phyloP scores from a whole-genome alignment of 2,797 vertebrate genomes.

The Halcyon smyrnensis region DNA sequence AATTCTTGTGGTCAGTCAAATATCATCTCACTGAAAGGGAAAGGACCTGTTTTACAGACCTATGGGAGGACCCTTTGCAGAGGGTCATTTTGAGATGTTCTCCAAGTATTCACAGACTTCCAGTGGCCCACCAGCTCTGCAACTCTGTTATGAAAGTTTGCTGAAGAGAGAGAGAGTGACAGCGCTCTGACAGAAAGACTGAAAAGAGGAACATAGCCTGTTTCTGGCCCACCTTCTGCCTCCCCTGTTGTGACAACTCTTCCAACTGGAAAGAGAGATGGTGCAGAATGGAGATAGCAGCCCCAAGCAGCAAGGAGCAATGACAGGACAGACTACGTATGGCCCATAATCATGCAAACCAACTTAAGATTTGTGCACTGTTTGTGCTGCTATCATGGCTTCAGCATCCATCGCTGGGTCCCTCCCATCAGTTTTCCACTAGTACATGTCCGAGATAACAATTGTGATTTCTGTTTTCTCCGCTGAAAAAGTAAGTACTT shows the following conservation, averaged over 20 bases:
- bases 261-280: neutral
- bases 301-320: neutral
- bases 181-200: neutral
- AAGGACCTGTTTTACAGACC: neutral
- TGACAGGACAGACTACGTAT: neutral
- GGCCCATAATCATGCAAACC: accelerated
- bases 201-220: neutral
- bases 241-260: neutral
- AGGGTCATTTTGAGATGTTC: neutral
- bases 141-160: neutral
- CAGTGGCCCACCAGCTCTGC: neutral
- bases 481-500: neutral
- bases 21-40: neutral
- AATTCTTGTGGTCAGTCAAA: neutral
- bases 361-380: neutral
- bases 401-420: accelerated
- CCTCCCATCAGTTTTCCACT: neutral
- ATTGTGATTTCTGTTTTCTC: neutral
- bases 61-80: neutral
- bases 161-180: neutral
- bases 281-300: neutral
- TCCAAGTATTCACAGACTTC: neutral
- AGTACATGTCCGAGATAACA: neutral
- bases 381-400: neutral
- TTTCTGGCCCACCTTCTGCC: neutral